These are phyloP conservation scores for Trichomycterus rosablanca DNA, from an alignment of 2,113 vertebrate species.

Conservation along the genomic window DNA sequence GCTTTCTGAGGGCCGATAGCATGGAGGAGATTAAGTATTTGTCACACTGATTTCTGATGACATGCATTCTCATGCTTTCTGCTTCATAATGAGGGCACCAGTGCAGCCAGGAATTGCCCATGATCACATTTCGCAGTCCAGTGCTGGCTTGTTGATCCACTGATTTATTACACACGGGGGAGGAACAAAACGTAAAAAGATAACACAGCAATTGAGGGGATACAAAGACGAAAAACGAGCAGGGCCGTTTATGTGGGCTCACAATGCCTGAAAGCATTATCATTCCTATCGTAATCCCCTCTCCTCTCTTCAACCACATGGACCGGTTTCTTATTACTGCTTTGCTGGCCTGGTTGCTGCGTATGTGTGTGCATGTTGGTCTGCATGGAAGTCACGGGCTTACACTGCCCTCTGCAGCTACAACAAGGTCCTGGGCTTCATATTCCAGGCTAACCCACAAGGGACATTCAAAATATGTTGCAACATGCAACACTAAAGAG, in stretches of 20 bases:
- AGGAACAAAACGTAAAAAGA: conserved; percentile 59
- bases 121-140: conserved; percentile 37
- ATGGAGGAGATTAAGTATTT: no score
- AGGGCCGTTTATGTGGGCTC: conserved; percentile 50
- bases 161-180: conserved; percentile 52
- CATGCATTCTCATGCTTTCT: conserved; percentile 21
- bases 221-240: conserved; percentile 36
- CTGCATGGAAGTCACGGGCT: conserved; percentile 48
- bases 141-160: conserved; percentile 51
- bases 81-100: conserved; percentile 6
- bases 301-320: conserved; percentile 54
- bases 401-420: conserved; percentile 76
- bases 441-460: conserved; percentile 23
- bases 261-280: conserved; percentile 56
- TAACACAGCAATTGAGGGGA: conserved; percentile 55
- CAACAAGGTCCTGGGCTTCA: conserved; percentile 6
- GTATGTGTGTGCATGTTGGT: background rate
- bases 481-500: conserved; percentile 42
- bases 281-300: conserved; percentile 64
- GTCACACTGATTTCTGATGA: no score
- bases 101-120: conserved; percentile 23
- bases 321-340: conserved; percentile 58
- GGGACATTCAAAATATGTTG: conserved; percentile 54
- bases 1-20: no score
- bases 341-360: conserved; percentile 36